Evolutionary conservation across 2,113 vertebrate genomes (phyloP).

Genomic region (Argyrosomus japonicus): DNA sequence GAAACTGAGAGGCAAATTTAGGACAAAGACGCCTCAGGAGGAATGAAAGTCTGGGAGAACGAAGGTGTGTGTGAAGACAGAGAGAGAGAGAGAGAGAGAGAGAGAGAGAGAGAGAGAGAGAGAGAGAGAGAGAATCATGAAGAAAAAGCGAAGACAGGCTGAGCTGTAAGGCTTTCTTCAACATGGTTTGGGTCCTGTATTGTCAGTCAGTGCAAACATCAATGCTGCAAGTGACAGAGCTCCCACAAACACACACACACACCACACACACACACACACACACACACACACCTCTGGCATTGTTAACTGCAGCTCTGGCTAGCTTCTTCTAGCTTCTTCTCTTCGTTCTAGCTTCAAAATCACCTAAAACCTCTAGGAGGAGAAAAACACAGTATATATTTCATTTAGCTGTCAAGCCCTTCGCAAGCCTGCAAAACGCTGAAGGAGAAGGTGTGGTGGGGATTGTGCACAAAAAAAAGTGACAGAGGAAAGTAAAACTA

Average conservation of each 20-base stretch:
- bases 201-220: conserved; percentile 59
- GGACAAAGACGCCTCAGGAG: conserved; percentile 60
- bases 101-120: neutral
- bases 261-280: conserved; percentile 11
- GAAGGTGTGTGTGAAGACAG: conserved; percentile 12
- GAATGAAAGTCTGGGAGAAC: conserved; percentile 34
- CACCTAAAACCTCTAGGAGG: conserved; percentile 21
- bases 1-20: conserved; percentile 64
- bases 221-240: conserved; percentile 40
- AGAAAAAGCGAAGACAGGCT: conserved; percentile 16
- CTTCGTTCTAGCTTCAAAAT: conserved; percentile 12
- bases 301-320: conserved; percentile 17
- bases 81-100: neutral
- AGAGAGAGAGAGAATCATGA: neutral
- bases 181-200: conserved; percentile 29
- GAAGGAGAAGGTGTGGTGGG: neutral
- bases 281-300: conserved; percentile 9
- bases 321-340: too few species aligned
- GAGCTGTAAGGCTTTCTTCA: conserved; percentile 40
- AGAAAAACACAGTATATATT: conserved; percentile 7
- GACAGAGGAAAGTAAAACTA: neutral
- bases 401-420: conserved; percentile 38
- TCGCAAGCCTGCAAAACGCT: neutral
- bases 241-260: conserved; percentile 16
- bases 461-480: neutral